Evolutionary conservation across 2,797 vertebrate species (phyloP), one percentile per base, ranked within the genome.

Genomic region (Borostomias antarcticus): DNA sequence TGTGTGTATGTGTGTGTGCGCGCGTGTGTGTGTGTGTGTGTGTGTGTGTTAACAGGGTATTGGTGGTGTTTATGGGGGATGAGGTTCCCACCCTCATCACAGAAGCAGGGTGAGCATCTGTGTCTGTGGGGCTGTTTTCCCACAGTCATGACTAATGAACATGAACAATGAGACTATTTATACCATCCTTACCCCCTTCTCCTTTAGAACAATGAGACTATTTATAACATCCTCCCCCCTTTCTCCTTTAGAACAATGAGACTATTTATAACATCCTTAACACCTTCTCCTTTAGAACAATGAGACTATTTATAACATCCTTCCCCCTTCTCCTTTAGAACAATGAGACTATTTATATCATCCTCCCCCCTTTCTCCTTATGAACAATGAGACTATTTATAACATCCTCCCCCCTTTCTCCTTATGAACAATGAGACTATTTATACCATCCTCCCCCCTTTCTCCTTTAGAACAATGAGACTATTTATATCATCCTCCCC

Each of bases 21-120:
- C n/a, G n/a, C n/a, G n/a, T n/a, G n/a, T n/a, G n/a, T n/a, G n/a
- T n/a, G n/a, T n/a, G n/a, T n/a, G n/a, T n/a, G n/a, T 25, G 1
- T 11, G n/a, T 25, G 32, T 29, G 8, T 17, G 15, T 68, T 68
- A 35, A 51, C 81, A 93, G 93, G 64, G 53, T 90, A 70, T 77
- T 94, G 74, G 74, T 92, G 3, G 85, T 93, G 48, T 90, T 78
- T 65, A 69, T 93, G 51, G 90, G 92, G 50, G 82, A 89, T 1
- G 75, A 10, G 0, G n/a, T 78, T 47, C 76, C 66, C 0, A 40
- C 68, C 62, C 57, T 64, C 6, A 0, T 61, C 35, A 72, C 61
- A 29, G 54, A 80, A 3, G 79, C 91, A 5, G 85, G 89, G 93
- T 86, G 48, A 86, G 72, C 71, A 64, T 57, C 0, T 47, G 13